Percentiles rank a stretch among this genome's conserved stretches.
phyloP scores from a whole-genome alignment of 1,140 invertebrate species.

The Papilio dardanus region DNA sequence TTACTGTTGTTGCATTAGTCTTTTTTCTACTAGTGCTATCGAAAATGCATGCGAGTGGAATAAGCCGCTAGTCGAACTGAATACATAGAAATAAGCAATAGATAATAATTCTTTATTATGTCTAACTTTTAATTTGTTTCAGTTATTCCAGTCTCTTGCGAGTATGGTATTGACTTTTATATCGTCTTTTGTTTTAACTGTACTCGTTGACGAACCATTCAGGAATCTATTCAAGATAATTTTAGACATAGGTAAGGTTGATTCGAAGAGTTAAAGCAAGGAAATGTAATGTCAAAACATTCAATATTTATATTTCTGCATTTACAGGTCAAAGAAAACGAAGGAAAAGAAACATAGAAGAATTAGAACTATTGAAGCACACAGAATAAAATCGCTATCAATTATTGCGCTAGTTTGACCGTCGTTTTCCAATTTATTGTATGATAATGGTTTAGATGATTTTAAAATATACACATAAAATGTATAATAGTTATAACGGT shows the following conservation, averaged over 20 bases:
- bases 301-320: background rate
- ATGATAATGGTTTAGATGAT: too few relatives aligned
- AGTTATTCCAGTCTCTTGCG: slow-evolving; percentile 11
- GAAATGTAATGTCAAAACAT: background rate
- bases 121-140: background rate
- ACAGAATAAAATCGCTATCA: background rate
- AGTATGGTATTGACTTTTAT: slow-evolving; percentile 19
- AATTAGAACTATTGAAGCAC: slow-evolving; percentile 5
- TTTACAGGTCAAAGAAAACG: slow-evolving; percentile 57
- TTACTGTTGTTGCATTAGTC: background rate
- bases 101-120: background rate
- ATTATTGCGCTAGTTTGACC: too few relatives aligned
- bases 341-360: background rate
- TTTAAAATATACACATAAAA: too few relatives aligned
- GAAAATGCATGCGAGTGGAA: background rate
- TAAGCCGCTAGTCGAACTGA: background rate
- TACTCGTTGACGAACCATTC: background rate
- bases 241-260: background rate
- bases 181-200: slow-evolving; percentile 5
- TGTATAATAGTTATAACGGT: too few relatives aligned
- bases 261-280: background rate
- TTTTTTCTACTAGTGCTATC: background rate
- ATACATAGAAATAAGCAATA: background rate
- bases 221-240: background rate
- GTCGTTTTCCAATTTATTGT: too few relatives aligned